These are phyloP conservation scores for Podarcis cretensis DNA, from an alignment of 2,113 vertebrate species.

Conservation along the genomic window DNA sequence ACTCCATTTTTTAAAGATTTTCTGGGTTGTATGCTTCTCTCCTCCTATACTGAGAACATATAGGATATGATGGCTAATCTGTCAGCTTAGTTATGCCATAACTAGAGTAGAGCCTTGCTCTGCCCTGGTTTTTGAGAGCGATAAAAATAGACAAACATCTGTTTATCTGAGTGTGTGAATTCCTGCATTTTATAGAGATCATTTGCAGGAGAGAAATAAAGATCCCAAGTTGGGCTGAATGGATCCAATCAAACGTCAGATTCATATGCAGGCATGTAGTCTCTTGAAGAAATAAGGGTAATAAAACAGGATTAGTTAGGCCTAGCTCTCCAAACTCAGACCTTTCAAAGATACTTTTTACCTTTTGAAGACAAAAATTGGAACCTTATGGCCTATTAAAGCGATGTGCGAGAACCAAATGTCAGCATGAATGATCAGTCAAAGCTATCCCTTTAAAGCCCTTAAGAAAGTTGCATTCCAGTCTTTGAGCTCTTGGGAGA, in stretches of 20 bases:
- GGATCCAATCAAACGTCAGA: background rate
- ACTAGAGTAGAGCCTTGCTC: background rate
- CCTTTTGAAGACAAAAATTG: constrained; percentile 63
- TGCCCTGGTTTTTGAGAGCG: background rate
- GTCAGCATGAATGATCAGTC: constrained; percentile 68
- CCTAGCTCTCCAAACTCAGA: constrained; percentile 42
- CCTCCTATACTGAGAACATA: background rate
- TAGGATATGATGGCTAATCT: background rate
- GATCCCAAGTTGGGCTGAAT: background rate
- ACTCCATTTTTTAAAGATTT: too few species aligned
- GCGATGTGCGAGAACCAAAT: constrained; percentile 60
- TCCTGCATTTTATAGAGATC: background rate
- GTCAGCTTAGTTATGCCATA: background rate
- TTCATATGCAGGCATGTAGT: constrained; percentile 5
- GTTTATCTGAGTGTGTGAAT: background rate
- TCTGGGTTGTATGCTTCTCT: background rate
- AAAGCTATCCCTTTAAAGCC: constrained; percentile 60
- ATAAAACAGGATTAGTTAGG: constrained; percentile 33
- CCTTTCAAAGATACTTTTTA: constrained; percentile 48
- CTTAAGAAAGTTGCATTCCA: constrained; percentile 64
- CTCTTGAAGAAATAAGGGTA: constrained; percentile 12
- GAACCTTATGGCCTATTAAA: constrained; percentile 70
- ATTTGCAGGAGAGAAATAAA: constrained; percentile 5
- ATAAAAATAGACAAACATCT: background rate
- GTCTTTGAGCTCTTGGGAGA: constrained; percentile 61